A percentile compares a stretch with the other conserved stretches of the same genome.
These are phyloP conservation scores for Ammodytes marinus DNA, from an alignment of 2,113 vertebrate species.

Conservation along the genomic window DNA sequence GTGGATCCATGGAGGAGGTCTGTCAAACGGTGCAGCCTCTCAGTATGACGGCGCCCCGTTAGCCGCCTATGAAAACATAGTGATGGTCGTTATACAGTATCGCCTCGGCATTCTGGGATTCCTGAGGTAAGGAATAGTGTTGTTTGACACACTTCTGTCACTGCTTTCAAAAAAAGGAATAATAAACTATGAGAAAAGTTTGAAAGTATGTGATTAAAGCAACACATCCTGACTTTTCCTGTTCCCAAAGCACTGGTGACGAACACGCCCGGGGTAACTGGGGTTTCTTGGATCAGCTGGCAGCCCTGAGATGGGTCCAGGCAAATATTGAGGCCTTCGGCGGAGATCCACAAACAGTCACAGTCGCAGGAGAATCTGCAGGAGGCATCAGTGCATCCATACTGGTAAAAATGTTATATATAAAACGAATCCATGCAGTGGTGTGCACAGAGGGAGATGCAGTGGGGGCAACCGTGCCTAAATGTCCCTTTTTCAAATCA, in stretches of 20 bases:
- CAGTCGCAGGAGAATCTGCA: constrained; percentile 87
- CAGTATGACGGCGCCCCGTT: constrained; percentile 85
- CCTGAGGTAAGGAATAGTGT: constrained; percentile 83
- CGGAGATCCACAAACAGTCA: constrained; percentile 85
- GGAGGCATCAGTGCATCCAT: constrained; percentile 84
- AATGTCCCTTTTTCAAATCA: too few relatives aligned
- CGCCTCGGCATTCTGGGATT: constrained; percentile 88
- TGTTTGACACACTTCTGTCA: not conserved
- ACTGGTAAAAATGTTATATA: constrained; percentile 68
- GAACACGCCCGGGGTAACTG: constrained; percentile 85
- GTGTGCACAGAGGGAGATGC: too few relatives aligned
- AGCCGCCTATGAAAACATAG: constrained; percentile 86
- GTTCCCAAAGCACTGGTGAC: constrained; percentile 83
- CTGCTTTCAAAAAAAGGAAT: not conserved
- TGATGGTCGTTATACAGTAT: constrained; percentile 89
- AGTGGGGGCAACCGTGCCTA: too few relatives aligned
- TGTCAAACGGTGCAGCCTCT: constrained; percentile 80
- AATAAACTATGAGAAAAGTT: not conserved
- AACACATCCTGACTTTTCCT: not conserved
- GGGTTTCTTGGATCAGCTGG: constrained; percentile 89
- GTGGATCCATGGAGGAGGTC: constrained; percentile 90
- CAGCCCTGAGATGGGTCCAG: constrained; percentile 86
- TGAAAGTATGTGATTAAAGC: not conserved
- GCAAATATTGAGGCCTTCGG: constrained; percentile 87
- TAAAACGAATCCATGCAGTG: too few relatives aligned